Evolutionary conservation across 2,113 vertebrate species (phyloP).

Genomic region (Buteo buteo): DNA sequence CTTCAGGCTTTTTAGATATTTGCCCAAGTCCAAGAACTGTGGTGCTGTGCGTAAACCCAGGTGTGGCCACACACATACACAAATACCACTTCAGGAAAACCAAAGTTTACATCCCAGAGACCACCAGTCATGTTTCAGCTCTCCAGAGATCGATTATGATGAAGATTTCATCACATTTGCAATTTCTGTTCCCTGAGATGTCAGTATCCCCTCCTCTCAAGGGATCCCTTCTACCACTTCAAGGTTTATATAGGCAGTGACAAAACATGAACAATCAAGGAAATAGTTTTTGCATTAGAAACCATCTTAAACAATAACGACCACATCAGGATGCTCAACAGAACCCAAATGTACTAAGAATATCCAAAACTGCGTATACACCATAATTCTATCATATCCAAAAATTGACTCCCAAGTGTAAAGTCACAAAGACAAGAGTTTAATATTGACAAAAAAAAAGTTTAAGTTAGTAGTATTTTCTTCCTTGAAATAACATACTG

Average conservation of each 20-base stretch:
- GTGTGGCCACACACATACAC: not conserved
- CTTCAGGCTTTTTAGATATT: not conserved
- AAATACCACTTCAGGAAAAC: not conserved
- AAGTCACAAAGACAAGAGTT: constrained; percentile 59
- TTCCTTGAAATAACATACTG: constrained; percentile 49
- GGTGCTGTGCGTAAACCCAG: not conserved
- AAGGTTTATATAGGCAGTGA: not conserved
- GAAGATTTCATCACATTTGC: not conserved
- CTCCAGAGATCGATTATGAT: not conserved
- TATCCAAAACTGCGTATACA: not conserved
- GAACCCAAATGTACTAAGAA: not conserved
- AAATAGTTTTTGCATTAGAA: not conserved
- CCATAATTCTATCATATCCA: not conserved
- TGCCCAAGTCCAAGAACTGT: not conserved
- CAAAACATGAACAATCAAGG: not conserved
- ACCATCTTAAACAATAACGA: not conserved
- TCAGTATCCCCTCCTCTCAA: not conserved
- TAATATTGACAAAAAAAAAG: constrained; percentile 31
- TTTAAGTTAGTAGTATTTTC: constrained; percentile 56
- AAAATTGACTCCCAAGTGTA: constrained; percentile 34
- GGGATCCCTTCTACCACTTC: not conserved
- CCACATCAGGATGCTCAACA: not conserved
- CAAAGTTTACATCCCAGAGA: not conserved
- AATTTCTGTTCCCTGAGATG: not conserved
- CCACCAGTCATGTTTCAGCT: not conserved